A percentile compares a stretch with the other conserved stretches of the same genome.
Conservation (phyloP, 2,888 invertebrate species). For the Pharmacophagus antenor region DNA sequence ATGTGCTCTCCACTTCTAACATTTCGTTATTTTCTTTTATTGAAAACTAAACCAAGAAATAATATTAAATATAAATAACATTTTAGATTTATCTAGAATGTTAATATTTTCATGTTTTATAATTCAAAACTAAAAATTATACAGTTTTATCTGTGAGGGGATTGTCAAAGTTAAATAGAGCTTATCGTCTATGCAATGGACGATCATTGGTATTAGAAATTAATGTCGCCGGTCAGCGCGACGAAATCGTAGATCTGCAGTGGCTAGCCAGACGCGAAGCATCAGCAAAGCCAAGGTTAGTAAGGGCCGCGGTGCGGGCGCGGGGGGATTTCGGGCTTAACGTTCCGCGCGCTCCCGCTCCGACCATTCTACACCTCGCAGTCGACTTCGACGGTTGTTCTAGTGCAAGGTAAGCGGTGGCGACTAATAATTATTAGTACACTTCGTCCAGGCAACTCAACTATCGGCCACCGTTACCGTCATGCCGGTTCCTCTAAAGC, state of each 20-base stretch:
- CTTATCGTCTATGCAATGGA: constrained; percentile 19
- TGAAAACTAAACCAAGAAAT: too few species aligned
- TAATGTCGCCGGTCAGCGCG: constrained; percentile 44
- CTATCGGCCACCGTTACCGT: constrained; percentile 44
- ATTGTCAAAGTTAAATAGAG: not conserved
- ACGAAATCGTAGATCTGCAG: constrained; percentile 41
- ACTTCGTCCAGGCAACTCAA: constrained; percentile 40
- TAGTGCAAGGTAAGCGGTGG: constrained; percentile 79
- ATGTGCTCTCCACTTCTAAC: too few species aligned
- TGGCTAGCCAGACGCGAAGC: constrained; percentile 50
- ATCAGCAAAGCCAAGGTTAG: constrained; percentile 78
- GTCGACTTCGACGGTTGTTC: constrained; percentile 80
- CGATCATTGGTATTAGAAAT: constrained; percentile 18
- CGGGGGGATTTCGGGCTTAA: constrained; percentile 70
- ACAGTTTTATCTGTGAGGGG: not conserved
- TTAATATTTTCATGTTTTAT: too few species aligned
- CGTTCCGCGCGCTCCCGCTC: constrained; percentile 74
- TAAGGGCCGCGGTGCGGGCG: constrained; percentile 68
- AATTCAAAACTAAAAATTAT: too few species aligned
- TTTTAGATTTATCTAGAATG: too few species aligned
- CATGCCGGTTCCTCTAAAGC: constrained; percentile 47
- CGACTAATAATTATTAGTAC: constrained; percentile 53
- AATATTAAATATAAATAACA: too few species aligned
- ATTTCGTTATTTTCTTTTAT: not conserved
- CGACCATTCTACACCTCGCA: constrained; percentile 80